Percentiles rank a stretch among this genome's conserved stretches.
These are phyloP conservation scores for Oxystoma pomonae DNA, from an alignment of 2,888 invertebrate species.

Conservation along the genomic window DNA sequence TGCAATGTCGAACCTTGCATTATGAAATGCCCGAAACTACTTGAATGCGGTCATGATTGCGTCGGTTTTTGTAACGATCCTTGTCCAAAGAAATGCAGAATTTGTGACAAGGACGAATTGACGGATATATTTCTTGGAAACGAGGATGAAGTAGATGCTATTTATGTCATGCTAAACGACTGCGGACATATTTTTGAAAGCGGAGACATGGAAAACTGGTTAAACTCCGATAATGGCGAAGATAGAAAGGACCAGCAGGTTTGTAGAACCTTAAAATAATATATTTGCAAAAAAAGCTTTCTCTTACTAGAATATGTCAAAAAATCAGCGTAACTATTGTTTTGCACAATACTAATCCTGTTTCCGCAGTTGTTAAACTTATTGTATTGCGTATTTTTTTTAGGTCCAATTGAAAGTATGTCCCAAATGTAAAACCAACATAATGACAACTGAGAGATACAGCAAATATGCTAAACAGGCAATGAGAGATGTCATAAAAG, in stretches of 20 bases:
- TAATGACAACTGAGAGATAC: conserved; percentile 33
- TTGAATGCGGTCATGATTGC: conserved; percentile 59
- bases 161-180: conserved; percentile 33
- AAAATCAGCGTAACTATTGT: no score
- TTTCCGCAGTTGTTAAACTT: no score
- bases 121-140: conserved; percentile 32
- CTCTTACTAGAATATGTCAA: no score
- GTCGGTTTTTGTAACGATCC: conserved; percentile 66
- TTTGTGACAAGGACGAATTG: conserved; percentile 30
- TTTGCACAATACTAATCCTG: no score
- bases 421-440: conserved; percentile 33
- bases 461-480: conserved; percentile 31
- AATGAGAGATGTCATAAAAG: conserved; percentile 26
- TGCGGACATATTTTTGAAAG: conserved; percentile 35
- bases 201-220: conserved; percentile 31
- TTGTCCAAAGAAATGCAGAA: conserved; percentile 33
- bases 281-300: no score
- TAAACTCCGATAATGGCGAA: conserved; percentile 33
- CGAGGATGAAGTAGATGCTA: conserved; percentile 34
- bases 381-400: no score
- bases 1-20: conserved; percentile 50
- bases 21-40: conserved; percentile 29
- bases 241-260: not conserved
- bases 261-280: no score
- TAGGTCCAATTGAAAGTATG: conserved; percentile 28